Percentiles rank a stretch among this genome's conserved stretches.
phyloP scores from a whole-genome alignment of 2,113 vertebrate species.

The Sapajus apella region DNA sequence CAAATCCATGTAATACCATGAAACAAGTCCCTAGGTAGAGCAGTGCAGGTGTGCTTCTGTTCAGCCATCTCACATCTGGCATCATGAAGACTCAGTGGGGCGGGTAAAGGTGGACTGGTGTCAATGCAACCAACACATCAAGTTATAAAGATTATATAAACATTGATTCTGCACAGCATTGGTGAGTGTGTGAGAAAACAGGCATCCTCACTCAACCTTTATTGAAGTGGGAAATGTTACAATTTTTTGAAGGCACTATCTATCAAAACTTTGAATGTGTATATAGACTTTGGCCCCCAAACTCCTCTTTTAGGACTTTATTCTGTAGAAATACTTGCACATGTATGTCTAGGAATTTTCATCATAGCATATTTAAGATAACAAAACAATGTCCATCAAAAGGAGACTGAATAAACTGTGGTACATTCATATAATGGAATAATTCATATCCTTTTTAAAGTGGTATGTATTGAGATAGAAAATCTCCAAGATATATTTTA shows the following conservation, averaged over 20 bases:
- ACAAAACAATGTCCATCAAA: constrained; percentile 5
- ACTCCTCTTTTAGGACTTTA: constrained; percentile 23
- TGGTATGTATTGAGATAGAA: not conserved
- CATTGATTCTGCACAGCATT: not conserved
- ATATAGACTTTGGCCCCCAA: not conserved
- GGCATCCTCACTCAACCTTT: not conserved
- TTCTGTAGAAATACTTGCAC: constrained; percentile 19
- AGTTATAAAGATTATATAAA: not conserved
- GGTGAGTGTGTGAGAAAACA: not conserved
- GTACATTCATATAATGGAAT: not conserved
- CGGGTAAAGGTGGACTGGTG: not conserved
- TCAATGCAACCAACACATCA: not conserved
- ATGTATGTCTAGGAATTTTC: not conserved
- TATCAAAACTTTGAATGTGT: not conserved
- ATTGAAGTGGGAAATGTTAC: not conserved
- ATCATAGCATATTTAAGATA: not conserved
- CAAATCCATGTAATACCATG: not conserved
- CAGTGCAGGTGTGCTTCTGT: not conserved
- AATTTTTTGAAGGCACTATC: constrained; percentile 4
- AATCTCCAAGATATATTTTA: not conserved
- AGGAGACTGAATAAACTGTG: not conserved
- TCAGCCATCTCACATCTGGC: not conserved
- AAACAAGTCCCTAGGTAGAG: not conserved
- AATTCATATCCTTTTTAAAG: not conserved
- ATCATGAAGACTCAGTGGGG: not conserved